Evolutionary conservation across 2,888 invertebrate genomes (phyloP), one percentile per base, ranked within the genome.

Genomic region (Drosophila demipolita): DNA sequence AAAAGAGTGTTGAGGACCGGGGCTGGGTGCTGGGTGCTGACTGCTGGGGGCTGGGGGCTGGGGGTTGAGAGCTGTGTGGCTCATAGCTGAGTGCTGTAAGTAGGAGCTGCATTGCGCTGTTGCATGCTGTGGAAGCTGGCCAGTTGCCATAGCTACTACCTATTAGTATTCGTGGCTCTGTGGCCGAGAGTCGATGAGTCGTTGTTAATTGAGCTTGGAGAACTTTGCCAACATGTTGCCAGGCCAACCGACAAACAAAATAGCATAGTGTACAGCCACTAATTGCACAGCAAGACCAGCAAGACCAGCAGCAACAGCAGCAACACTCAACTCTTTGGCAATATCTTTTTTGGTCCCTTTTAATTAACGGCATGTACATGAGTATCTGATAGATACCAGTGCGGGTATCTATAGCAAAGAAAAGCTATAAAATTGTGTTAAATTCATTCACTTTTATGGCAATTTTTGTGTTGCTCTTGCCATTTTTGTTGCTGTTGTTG

Each of bases 301-400:
- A 33, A 9, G 23, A 53, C 8, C 8, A 12, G 1, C 20, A 57
- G n/a, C 32, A 32, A 29, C 20, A 33, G n/a, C 12, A 20, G 5
- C 23, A 59, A 8, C 33, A 26, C 53, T 54, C 23, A 23, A 26
- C 53, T 54, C 23, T 50, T 54, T 54, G 61, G 17, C 55, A 61
- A 61, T 54, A 45, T 23, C 57, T 23, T 55, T 52, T 12, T 40
- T 49, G 45, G 38, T n/a, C 55, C 40, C 54, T 32, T 53, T 55
- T 70, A 69, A 75, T 75, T 76, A 76, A 23, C n/a, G 32, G 48
- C 59, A 40, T 72, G 73, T 64, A 20, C 35, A 26, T 36, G 26
- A 38, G 11, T 20, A 29, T 26, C 36, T 38, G 38, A 38, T 55
- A 62, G 50, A 62, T 52, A 57, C 33, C 45, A 49, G 1, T 11